Conservation (phyloP, 1,140 invertebrate species). For the Aphaenogaster floridana region DNA sequence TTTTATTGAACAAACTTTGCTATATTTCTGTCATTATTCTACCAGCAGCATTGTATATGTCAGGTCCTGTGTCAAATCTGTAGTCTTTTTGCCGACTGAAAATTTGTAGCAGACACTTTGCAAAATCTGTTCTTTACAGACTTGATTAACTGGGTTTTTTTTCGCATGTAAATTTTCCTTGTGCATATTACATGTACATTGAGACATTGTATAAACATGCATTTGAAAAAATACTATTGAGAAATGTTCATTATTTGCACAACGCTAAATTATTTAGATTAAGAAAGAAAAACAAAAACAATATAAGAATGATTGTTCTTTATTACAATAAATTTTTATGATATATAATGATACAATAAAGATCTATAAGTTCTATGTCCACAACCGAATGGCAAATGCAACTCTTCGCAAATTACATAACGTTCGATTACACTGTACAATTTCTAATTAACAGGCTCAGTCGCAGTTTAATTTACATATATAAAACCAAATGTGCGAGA, state of each 20-base stretch:
- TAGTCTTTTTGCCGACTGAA: too few relatives aligned
- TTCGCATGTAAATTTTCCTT: neutral
- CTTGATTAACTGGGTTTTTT: neutral
- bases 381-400: conserved; percentile 84
- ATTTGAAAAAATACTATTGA: neutral
- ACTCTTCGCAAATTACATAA: conserved; percentile 76
- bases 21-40: too few relatives aligned
- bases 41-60: too few relatives aligned
- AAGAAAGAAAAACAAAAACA: neutral
- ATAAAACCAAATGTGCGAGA: conserved; percentile 45
- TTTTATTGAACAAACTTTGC: too few relatives aligned
- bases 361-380: conserved; percentile 85
- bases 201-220: neutral
- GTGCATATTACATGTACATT: neutral
- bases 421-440: conserved; percentile 74
- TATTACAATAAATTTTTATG: conserved; percentile 83
- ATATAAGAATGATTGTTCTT: conserved; percentile 72
- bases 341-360: conserved; percentile 83
- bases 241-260: neutral
- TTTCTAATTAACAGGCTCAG: conserved; percentile 67
- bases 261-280: neutral
- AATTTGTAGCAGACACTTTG: too few relatives aligned
- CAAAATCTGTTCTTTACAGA: neutral
- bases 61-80: too few relatives aligned
- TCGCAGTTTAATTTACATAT: conserved; percentile 56